Evolutionary conservation across 2,888 invertebrate genomes (phyloP), one percentile per base, ranked within the genome.

Genomic region (Vannuccia rotundouncinata): DNA sequence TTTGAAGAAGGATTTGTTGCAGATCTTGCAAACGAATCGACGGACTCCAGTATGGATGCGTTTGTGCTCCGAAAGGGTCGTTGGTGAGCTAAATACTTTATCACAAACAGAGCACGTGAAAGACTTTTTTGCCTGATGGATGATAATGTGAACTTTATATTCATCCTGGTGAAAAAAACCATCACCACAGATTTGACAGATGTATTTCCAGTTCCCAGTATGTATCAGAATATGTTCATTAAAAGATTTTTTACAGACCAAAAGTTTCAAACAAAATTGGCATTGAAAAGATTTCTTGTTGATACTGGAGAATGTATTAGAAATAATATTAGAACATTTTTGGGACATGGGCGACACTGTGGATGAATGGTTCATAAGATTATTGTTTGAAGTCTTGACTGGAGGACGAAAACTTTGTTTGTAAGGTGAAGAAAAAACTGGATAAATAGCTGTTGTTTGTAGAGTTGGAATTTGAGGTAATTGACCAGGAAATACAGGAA

Each of bases 1-100:
- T 66, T 66, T 66, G 66, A 22, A 66, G 25, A 66, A 66, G 25
- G 66, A 66, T 22, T 66, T 66, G 25, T 66, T 66, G 66, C 66
- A 66, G 25, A 66, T 27, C 22, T 66, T 5, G 25, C 66, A 66
- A 13, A 66, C 66, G 25, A 66, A 66, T 13, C 17, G 2, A 2
- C 25, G 10, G 10, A n/a, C 25, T 2, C 66, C 66, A 17, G 45
- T 10, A 45, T 45, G 45, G 17, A 45, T 45, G 45, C 45, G 45
- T 17, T 45, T 45, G 45, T 45, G 45, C 45, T 45, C 45, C 10
- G 45, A 45, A 17, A 45, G 45, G 5, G 45, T 45, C 5, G 45
- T 45, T 45, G 45, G 10, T 10, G 45, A 45, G 17, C 45, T 45
- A 5, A 45, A 17, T 10, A 5, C 45, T 17, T 45, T 45, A 17